Base-by-base conservation (phyloP, 2,888 invertebrate species). In the Helobdella robusta region DNA sequence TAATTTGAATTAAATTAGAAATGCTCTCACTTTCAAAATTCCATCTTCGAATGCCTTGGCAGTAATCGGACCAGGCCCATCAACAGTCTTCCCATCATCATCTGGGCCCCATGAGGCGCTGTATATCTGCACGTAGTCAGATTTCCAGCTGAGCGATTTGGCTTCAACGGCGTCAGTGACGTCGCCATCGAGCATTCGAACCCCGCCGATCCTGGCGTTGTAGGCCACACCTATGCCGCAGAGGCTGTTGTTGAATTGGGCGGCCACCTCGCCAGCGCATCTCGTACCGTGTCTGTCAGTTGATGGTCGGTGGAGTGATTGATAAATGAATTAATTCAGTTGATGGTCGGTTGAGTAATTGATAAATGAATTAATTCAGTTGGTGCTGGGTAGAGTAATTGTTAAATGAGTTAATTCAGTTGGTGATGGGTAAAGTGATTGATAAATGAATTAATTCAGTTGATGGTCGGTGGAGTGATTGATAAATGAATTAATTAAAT, bases 151-250 rank as follows among this genome's bases (percentile, higher is more conserved):
- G 28, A 98, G 83, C 0, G 94, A 93, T 69, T 90, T 85, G 1
- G 97, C 97, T 81, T 98, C 98, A 15, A 98, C 95, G 0, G 93
- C 93, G 79, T 98, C 98, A 0, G 97, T 98, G 64, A 98, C 97
- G 80, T 97, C 94, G 34, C 95, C 95, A 75, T 95, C 94, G 74
- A 97, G 80, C 94, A 95, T 95, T 58, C 94, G 85, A 18, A 95
- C 94, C 71, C 87, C 91, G 79, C 93, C 93, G 73, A 98, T 93
- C 74, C 87, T 88, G 59, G 97, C 93, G 62, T 91, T 90, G 77
- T 86, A 94, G 0, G 98, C 97, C 52, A 98, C 89, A 23, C 97
- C 98, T 6, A 97, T 89, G 52, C 92, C 91, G 79, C 98, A 98
- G 36, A 93, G 84, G 35, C 89, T 67, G 82, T 98, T 98, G 81